Evolutionary conservation across 1,140 invertebrate species (phyloP).

Genomic region (Propsilocerus akamusi): DNA sequence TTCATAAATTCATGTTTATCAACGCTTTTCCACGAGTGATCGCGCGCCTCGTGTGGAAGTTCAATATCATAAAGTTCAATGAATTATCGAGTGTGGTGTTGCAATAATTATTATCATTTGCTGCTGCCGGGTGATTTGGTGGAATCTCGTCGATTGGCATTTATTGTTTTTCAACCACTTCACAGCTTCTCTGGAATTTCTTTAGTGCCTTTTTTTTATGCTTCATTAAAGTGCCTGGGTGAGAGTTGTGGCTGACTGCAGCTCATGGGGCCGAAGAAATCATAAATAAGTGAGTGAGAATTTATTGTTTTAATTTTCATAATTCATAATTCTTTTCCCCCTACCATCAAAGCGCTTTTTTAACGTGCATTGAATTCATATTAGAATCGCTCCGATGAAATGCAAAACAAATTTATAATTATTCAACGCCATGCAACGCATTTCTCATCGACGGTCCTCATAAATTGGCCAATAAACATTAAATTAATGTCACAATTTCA

Average conservation of each 20-base stretch:
- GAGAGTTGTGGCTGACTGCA: background rate
- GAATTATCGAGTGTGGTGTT: background rate
- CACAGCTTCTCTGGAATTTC: background rate
- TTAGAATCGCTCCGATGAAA: too few species aligned
- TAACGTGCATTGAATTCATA: too few species aligned
- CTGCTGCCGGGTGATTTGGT: background rate
- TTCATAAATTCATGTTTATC: background rate
- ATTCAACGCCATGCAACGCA: too few species aligned
- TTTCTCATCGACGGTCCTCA: too few species aligned
- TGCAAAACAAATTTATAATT: too few species aligned
- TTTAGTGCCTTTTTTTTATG: slow-evolving; percentile 2
- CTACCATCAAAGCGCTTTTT: too few species aligned
- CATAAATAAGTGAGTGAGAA: slow-evolving; percentile 3
- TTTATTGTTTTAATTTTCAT: slow-evolving; percentile 4
- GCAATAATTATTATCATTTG: background rate
- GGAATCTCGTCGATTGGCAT: background rate
- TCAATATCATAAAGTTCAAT: background rate
- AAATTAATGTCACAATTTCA: too few species aligned
- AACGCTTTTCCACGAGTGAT: too few species aligned
- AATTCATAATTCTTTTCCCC: slow-evolving; percentile 1
- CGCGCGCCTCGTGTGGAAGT: too few species aligned
- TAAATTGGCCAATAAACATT: too few species aligned
- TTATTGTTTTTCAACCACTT: background rate
- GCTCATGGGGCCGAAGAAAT: background rate
- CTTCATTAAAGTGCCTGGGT: background rate